phyloP scores from a whole-genome alignment of 2,113 vertebrate genomes.

The Podarcis raffonei region DNA sequence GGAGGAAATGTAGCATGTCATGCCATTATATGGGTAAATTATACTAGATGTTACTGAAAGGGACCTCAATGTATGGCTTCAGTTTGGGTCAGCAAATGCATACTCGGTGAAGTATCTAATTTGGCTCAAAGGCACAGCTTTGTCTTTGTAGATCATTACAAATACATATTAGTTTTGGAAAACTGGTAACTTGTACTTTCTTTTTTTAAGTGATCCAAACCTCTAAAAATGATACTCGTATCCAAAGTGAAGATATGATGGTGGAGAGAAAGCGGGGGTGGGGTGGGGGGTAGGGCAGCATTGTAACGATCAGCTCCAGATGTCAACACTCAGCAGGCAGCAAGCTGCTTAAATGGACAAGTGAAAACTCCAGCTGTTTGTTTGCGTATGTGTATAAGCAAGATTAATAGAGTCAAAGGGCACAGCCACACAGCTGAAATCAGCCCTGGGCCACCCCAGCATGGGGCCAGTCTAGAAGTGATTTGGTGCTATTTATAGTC shows the following conservation, averaged over 20 bases:
- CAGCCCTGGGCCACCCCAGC: constrained; percentile 14
- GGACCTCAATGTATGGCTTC: background rate
- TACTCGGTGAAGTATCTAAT: background rate
- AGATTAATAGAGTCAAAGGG: constrained; percentile 11
- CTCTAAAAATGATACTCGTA: background rate
- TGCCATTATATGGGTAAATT: background rate
- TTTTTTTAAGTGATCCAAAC: background rate
- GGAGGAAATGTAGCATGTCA: background rate
- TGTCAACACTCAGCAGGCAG: accelerated
- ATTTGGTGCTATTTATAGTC: constrained; percentile 1
- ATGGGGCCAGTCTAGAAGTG: background rate
- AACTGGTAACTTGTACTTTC: background rate
- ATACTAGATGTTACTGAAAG: background rate
- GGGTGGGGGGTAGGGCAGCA: background rate
- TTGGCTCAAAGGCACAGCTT: background rate
- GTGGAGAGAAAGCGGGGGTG: background rate
- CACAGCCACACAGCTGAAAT: constrained; percentile 12
- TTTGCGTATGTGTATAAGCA: constrained; percentile 8
- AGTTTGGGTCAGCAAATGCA: background rate
- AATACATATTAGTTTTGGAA: background rate
- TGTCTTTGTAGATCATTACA: background rate
- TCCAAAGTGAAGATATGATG: background rate
- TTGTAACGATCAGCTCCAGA: background rate
- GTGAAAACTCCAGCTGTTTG: background rate
- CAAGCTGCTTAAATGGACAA: constrained; percentile 1